These are phyloP conservation scores for Watsonalla cultraria DNA, from an alignment of 2,888 invertebrate species.

Conservation along the genomic window DNA sequence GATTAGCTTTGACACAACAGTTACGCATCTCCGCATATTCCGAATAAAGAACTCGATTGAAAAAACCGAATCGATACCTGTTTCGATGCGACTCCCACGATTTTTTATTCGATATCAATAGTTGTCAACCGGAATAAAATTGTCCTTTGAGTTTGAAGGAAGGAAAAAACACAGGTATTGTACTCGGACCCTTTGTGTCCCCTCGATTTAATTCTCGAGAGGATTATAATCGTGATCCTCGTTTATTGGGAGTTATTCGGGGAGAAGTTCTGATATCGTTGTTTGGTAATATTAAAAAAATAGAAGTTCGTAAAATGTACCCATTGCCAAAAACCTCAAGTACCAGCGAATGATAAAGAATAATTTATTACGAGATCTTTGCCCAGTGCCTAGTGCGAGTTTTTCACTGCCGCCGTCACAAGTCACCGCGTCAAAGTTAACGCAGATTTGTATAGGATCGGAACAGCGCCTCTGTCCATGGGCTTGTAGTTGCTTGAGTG, in stretches of 20 bases:
- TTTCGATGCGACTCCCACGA: conserved; percentile 44
- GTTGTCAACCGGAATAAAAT: conserved; percentile 28
- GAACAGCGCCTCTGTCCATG: too few species aligned
- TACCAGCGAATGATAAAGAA: too few species aligned
- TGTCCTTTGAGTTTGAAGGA: conserved; percentile 14
- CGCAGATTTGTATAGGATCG: too few species aligned
- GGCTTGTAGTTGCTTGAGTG: too few species aligned
- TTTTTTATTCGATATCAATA: conserved; percentile 35
- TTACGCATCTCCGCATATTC: not conserved
- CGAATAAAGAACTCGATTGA: conserved; percentile 15
- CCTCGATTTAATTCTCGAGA: conserved; percentile 42
- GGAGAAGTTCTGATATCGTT: conserved; percentile 37
- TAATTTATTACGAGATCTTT: too few species aligned
- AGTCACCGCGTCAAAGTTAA: too few species aligned
- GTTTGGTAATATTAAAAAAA: conserved; percentile 11
- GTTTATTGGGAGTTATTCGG: conserved; percentile 41
- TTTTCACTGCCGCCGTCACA: too few species aligned
- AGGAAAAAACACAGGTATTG: conserved; percentile 27
- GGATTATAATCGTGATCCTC: conserved; percentile 48
- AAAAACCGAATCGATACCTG: conserved; percentile 31
- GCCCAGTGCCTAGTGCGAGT: too few species aligned
- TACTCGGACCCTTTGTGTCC: conserved; percentile 36
- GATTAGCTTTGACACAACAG: not conserved
- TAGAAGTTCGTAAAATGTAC: not conserved
- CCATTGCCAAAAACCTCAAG: too few species aligned